Evolutionary conservation across 2,113 vertebrate genomes (phyloP).

Genomic region (Corythoichthys haematopterus): DNA sequence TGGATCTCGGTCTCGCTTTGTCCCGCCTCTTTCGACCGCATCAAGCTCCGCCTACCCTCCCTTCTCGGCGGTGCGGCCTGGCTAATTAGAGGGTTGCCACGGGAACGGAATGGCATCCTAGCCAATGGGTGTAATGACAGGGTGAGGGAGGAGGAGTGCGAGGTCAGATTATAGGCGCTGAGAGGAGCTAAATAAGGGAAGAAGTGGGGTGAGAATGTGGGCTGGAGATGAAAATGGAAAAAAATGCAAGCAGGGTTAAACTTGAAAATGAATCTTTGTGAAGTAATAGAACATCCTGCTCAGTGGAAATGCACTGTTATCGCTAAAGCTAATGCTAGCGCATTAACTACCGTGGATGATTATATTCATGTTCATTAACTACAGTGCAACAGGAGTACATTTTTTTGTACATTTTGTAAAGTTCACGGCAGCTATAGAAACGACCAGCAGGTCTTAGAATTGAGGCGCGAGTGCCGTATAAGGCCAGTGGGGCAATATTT

Average conservation of each 20-base stretch:
- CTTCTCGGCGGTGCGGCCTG: conserved; percentile 49
- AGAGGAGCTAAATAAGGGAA: conserved; percentile 57
- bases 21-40: conserved; percentile 52
- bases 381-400: too few species aligned
- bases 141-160: conserved; percentile 71
- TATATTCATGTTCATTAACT: too few species aligned
- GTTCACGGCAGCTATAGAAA: too few species aligned
- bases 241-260: conserved; percentile 19
- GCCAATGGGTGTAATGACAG: conserved; percentile 73
- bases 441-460: too few species aligned
- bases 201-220: conserved; percentile 32
- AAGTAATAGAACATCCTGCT: too few species aligned
- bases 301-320: too few species aligned
- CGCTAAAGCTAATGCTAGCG: too few species aligned
- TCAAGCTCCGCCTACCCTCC: conserved; percentile 30
- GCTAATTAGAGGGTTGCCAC: conserved; percentile 76
- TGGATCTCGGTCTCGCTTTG: conserved; percentile 32
- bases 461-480: too few species aligned
- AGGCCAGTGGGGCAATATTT: too few species aligned
- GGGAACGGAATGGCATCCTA: conserved; percentile 67
- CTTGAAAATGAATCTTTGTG: background rate
- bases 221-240: conserved; percentile 32
- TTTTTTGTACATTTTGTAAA: too few species aligned
- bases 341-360: too few species aligned
- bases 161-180: conserved; percentile 72